A percentile compares a stretch with the other conserved stretches of the same genome.
phyloP scores from a whole-genome alignment of 2,888 invertebrate genomes.

The Pilophorus perplexus region DNA sequence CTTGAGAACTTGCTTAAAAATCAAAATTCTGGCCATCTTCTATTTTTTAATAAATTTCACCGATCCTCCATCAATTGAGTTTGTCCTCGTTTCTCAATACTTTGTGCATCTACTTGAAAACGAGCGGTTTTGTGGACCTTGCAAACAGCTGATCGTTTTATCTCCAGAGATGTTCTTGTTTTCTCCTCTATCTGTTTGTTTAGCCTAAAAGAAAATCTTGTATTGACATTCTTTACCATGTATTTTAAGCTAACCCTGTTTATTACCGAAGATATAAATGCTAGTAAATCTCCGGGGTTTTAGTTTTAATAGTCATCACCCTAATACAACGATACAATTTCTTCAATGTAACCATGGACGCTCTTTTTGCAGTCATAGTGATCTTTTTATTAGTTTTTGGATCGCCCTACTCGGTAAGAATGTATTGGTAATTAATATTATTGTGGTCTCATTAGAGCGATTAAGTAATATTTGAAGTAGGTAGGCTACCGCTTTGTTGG shows the following conservation, averaged over 20 bases:
- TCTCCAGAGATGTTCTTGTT: too few relatives aligned
- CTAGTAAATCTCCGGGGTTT: too few relatives aligned
- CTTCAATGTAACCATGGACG: slow-evolving; percentile 24
- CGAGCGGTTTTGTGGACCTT: not conserved
- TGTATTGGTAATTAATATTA: not conserved
- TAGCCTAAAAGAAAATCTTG: too few relatives aligned
- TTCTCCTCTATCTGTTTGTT: slow-evolving; percentile 8
- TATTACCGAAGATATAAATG: too few relatives aligned
- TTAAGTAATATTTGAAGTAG: not conserved
- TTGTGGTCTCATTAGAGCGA: not conserved
- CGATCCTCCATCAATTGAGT: too few relatives aligned
- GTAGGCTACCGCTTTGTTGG: too few relatives aligned
- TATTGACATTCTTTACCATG: too few relatives aligned
- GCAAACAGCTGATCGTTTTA: slow-evolving; percentile 3
- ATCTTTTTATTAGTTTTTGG: slow-evolving; percentile 8
- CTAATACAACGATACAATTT: not conserved
- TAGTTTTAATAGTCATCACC: not conserved
- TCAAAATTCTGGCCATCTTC: not conserved
- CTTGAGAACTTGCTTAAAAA: not conserved
- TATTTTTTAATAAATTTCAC: too few relatives aligned
- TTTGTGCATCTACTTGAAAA: too few relatives aligned
- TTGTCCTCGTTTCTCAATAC: too few relatives aligned
- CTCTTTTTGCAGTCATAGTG: not conserved
- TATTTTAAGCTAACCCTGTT: too few relatives aligned
- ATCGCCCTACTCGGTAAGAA: slow-evolving; percentile 2